Evolutionary conservation across 2,797 vertebrate species (phyloP), one percentile per base, ranked within the genome.

Genomic region (Antennarius maculatus): DNA sequence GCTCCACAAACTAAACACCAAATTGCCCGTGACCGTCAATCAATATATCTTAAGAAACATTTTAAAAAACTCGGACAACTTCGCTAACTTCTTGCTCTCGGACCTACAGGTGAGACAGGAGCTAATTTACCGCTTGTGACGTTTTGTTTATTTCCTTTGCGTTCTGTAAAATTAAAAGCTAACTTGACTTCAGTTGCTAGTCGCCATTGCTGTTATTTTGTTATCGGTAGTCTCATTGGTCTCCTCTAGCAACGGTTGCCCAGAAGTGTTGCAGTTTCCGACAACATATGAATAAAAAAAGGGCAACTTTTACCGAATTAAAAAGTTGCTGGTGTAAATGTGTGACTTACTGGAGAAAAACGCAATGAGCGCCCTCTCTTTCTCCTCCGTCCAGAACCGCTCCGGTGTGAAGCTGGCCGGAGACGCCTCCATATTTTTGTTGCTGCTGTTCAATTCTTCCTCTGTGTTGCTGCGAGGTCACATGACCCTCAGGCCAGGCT

Each of bases 351-450:
- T 62, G 62, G 82, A 82, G 67, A 86, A 88, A 52, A 82, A 86
- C 4, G 62, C 43, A 0, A 89, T 88, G 52, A 90, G 84, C 23
- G 69, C 47, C 55, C 69, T 54, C 64, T 89, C 86, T 28, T 88
- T 89, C 50, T 87, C 87, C 66, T 85, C 89, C 27, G 86, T 87
- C 87, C 87, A 90, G 66, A 56, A 65, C 15, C 74, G 23, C 61
- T 85, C 85, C 18, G 58, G 52, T 0, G 63, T 14, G 50, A 80
- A 61, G 75, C 61, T 55, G 46, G 58, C 72, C 34, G 63, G 59
- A 16, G 74, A n/a, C 31, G 28, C 69, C 78, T 66, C 85, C 88
- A 86, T 88, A 3, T 74, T 76, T 23, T 83, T 69, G 73, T 69
- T 82, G 76, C 78, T 79, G 73, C 72, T 4, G 16, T 53, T 59